Conservation (phyloP, 2,888 invertebrate genomes). For the Melinaea marsaeus region DNA sequence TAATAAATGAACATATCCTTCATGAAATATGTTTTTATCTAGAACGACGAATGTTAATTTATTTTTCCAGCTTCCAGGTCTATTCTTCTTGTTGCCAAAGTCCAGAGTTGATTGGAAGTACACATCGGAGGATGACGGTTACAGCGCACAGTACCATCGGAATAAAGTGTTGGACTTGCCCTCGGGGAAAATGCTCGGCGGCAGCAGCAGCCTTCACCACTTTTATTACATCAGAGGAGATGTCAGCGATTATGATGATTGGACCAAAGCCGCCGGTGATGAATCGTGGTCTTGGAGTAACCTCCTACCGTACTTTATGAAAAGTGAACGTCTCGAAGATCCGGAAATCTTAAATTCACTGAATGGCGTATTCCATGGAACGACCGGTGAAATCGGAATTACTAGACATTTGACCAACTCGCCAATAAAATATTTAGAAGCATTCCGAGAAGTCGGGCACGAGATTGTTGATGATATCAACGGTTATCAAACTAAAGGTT, state of each 20-base stretch:
- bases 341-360: conserved; percentile 29
- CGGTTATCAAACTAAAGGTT: conserved; percentile 59
- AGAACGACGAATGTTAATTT: background rate
- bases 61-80: conserved; percentile 15
- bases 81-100: conserved; percentile 18
- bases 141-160: conserved; percentile 56
- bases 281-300: conserved; percentile 73
- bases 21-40: background rate
- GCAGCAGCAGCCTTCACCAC: conserved; percentile 71
- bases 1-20: too few relatives aligned
- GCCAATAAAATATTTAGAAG: conserved; percentile 42
- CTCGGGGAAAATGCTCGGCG: conserved; percentile 79
- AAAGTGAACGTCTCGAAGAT: conserved; percentile 57
- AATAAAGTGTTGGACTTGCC: conserved; percentile 47
- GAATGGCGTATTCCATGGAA: conserved; percentile 46
- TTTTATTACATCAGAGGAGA: conserved; percentile 73
- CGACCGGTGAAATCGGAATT: conserved; percentile 58
- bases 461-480: conserved; percentile 48
- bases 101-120: conserved; percentile 24
- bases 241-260: conserved; percentile 62
- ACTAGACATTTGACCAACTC: conserved; percentile 37
- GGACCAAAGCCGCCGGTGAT: conserved; percentile 66
- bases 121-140: conserved; percentile 41
- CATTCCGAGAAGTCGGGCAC: conserved; percentile 62
- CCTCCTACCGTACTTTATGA: conserved; percentile 64